Evolutionary conservation across 2,113 vertebrate species (phyloP).

Genomic region (Trochalopteron elliotii): DNA sequence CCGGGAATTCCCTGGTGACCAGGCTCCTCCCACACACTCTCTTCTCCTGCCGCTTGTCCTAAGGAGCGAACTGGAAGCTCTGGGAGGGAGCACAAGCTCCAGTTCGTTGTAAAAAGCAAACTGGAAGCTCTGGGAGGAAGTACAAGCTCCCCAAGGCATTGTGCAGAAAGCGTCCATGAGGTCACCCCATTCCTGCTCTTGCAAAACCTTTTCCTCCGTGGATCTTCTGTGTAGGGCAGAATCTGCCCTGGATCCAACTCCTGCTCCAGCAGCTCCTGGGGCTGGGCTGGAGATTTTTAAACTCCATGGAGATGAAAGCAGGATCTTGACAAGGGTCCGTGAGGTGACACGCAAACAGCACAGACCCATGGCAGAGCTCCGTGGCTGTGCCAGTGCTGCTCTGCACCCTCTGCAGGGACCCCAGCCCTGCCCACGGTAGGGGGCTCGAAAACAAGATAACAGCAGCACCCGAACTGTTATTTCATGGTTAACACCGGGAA

Average conservation of each 20-base stretch:
- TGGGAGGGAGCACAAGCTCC: not conserved
- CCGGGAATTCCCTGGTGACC: fast-evolving
- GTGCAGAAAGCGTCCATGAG: not conserved
- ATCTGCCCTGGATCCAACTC: not conserved
- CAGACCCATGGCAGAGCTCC: not conserved
- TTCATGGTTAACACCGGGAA: not conserved
- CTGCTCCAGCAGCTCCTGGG: not conserved
- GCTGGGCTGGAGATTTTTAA: not conserved
- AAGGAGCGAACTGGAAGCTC: not conserved
- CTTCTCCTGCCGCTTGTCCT: not conserved
- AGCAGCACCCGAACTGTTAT: not conserved
- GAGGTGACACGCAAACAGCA: fast-evolving
- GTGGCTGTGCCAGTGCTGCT: fast-evolving
- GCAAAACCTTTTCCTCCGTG: not conserved
- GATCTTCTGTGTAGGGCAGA: not conserved
- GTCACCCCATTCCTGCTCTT: not conserved
- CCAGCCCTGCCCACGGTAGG: fast-evolving
- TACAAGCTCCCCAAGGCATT: not conserved
- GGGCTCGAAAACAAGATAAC: not conserved
- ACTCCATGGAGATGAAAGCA: not conserved
- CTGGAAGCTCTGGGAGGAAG: too few relatives aligned
- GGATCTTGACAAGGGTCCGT: not conserved
- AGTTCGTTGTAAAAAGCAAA: not conserved
- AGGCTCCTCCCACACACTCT: not conserved
- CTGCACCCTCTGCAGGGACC: not conserved